A percentile compares a stretch with the other conserved stretches of the same genome.
Conservation (phyloP, 2,113 vertebrate genomes). For the Electrona antarctica region DNA sequence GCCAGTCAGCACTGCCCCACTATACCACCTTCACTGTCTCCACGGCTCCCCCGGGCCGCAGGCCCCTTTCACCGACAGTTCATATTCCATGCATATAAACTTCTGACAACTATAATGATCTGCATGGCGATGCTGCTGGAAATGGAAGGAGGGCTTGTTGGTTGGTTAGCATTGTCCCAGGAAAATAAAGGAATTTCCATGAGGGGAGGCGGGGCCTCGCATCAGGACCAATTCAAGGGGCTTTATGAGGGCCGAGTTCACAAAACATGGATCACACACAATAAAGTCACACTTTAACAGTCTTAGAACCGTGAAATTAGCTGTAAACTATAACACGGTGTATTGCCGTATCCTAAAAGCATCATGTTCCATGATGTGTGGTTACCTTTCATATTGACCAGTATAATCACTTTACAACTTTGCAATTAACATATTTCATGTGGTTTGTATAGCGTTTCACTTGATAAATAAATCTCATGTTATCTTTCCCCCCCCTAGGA, state of each 20-base stretch:
- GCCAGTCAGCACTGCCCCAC: constrained; percentile 59
- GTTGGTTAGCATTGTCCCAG: not conserved
- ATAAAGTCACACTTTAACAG: too few species aligned
- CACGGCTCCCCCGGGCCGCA: constrained; percentile 22
- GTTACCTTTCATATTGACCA: too few species aligned
- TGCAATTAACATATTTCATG: not conserved
- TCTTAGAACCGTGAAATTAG: too few species aligned
- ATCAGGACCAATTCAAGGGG: constrained; percentile 30
- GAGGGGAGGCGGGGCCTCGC: constrained; percentile 16
- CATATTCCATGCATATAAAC: constrained; percentile 51
- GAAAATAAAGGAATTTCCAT: constrained; percentile 40
- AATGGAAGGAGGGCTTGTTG: constrained; percentile 38
- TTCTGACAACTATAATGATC: constrained; percentile 73
- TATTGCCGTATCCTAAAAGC: too few species aligned
- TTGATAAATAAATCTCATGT: constrained; percentile 9
- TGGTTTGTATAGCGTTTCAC: too few species aligned
- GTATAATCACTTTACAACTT: too few species aligned
- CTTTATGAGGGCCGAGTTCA: constrained; percentile 6
- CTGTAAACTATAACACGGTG: too few species aligned
- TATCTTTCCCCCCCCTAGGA: not conserved
- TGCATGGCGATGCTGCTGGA: constrained; percentile 56
- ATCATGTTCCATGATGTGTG: too few species aligned
- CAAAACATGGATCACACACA: constrained; percentile 17
- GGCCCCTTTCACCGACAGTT: constrained; percentile 51
- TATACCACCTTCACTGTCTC: constrained; percentile 51